Conservation (phyloP, 2,888 invertebrate genomes). For the Meloe dianella region DNA sequence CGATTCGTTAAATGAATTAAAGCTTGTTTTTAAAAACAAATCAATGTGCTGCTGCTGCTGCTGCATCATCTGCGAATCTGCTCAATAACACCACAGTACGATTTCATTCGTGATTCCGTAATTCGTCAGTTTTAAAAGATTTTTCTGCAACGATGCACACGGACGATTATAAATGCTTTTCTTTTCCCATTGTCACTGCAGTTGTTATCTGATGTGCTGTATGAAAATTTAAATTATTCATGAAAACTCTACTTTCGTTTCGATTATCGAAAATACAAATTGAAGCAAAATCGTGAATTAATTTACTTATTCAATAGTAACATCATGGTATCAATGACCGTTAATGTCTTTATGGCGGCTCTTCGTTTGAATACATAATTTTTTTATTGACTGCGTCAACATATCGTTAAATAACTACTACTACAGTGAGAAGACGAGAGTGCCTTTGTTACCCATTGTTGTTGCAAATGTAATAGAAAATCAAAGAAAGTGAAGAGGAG, state of each 20-base stretch:
- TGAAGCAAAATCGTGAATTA: too few species aligned
- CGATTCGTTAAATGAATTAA: background rate
- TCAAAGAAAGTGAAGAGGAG: slow-evolving; percentile 11
- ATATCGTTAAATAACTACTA: background rate
- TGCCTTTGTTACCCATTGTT: background rate
- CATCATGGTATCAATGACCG: background rate
- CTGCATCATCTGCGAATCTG: background rate
- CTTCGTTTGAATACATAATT: background rate
- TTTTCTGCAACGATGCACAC: slow-evolving; percentile 15
- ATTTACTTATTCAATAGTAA: background rate
- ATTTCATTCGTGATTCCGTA: slow-evolving; percentile 16
- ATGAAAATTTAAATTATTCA: background rate
- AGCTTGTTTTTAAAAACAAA: background rate
- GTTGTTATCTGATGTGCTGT: background rate
- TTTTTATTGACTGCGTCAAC: slow-evolving; percentile 15
- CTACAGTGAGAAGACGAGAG: background rate
- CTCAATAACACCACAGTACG: background rate
- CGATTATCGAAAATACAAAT: too few species aligned
- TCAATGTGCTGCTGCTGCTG: background rate
- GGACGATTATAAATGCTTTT: slow-evolving; percentile 8
- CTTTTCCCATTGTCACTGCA: slow-evolving; percentile 6
- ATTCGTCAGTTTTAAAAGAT: slow-evolving; percentile 14
- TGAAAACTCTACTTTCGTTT: background rate
- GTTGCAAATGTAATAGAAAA: background rate
- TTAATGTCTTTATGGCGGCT: background rate